phyloP scores from a whole-genome alignment of 2,888 invertebrate genomes.

The Bugulina stolonifera region DNA sequence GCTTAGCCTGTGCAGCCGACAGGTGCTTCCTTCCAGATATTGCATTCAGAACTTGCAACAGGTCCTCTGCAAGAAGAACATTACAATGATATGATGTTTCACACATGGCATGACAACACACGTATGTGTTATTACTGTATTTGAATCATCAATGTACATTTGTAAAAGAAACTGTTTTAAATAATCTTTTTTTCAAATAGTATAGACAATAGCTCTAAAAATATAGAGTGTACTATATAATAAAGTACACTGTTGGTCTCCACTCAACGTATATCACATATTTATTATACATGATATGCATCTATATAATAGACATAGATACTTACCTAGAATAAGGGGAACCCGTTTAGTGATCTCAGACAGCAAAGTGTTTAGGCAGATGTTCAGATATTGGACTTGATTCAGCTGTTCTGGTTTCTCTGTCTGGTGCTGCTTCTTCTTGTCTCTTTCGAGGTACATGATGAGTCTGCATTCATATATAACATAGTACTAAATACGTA shows the following conservation, averaged over 20 bases:
- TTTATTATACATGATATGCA: no score
- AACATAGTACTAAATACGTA: no score
- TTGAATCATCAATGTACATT: no score
- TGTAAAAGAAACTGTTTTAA: no score
- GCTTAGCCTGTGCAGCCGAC: constrained; percentile 47
- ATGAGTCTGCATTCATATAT: constrained; percentile 38
- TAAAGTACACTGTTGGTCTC: no score
- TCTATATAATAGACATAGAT: no score
- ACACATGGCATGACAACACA: background rate
- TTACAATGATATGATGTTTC: constrained; percentile 10
- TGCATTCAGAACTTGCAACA: constrained; percentile 43
- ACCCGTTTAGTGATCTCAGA: constrained; percentile 15
- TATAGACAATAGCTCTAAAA: no score
- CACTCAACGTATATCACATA: no score
- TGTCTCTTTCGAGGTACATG: constrained; percentile 52
- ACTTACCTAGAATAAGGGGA: constrained; percentile 1
- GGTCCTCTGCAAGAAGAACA: constrained; percentile 35
- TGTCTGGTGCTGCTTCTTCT: constrained; percentile 41
- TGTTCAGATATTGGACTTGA: constrained; percentile 40
- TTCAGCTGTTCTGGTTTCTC: constrained; percentile 36
- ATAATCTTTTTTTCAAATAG: no score
- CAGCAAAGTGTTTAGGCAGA: constrained; percentile 43
- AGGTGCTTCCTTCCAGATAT: constrained; percentile 51
- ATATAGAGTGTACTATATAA: no score
- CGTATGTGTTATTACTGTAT: no score